Evolutionary conservation across 2,797 vertebrate species (phyloP).

Genomic region (Tenualosa thibaudeaui): DNA sequence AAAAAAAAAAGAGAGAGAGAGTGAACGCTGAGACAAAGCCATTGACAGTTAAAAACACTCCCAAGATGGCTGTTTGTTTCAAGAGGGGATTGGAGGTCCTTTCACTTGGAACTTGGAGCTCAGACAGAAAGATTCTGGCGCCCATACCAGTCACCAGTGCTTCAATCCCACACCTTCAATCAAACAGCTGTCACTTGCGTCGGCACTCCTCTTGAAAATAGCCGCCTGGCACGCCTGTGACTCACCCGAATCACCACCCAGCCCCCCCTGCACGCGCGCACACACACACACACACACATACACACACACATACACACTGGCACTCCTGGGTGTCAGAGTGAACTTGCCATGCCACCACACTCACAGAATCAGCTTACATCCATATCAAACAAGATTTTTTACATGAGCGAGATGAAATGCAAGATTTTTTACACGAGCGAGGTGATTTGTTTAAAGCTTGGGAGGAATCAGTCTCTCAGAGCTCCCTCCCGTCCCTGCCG

Average conservation of each 20-base stretch:
- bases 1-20: no score
- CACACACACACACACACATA: no score
- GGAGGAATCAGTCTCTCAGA: neutral
- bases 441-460: neutral
- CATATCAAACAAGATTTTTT: neutral
- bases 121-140: no score
- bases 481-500: no score
- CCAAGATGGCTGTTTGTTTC: neutral
- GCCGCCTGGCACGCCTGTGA: neutral
- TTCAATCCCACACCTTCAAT: neutral
- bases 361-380: neutral
- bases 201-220: neutral
- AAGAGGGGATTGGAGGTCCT: neutral
- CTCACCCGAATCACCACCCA: neutral
- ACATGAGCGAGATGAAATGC: neutral
- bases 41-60: neutral
- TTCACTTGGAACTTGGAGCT: no score
- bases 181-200: neutral
- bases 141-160: neutral
- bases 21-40: no score
- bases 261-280: neutral
- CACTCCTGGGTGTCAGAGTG: neutral
- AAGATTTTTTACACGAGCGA: neutral
- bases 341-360: neutral
- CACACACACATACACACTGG: no score